Evolutionary conservation across 2,888 invertebrate genomes (phyloP), one percentile per base, ranked within the genome.

Genomic region (Ectemnius lituratus): DNA sequence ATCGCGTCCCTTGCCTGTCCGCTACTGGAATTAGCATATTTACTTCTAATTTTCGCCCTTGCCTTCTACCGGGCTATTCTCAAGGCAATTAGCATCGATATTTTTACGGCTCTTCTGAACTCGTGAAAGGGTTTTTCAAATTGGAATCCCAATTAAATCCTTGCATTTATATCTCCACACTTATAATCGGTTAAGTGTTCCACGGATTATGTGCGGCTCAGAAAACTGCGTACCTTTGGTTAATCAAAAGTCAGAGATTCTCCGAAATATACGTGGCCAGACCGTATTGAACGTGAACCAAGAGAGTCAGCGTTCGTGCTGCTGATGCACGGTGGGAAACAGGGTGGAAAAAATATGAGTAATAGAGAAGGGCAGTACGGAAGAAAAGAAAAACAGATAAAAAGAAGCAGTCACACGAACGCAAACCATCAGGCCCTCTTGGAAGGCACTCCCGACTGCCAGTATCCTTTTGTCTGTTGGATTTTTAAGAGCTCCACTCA

Each of bases 401-500:
- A 64, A 63, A 68, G 67, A 71, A 57, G 67, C 73, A 60, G 75
- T 77, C 73, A 65, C 74, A 78, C 61, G 65, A 78, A 82, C 78
- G 75, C 76, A 81, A 80, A 78, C 76, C 76, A 78, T 79, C 76
- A 68, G 72, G 72, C 62, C 58, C 61, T 71, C 65, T 66, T 61
- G 74, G 71, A 79, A 65, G 81, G 75, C 67, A 75, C 76, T 81
- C 23, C 2, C 73, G 74, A 75, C 73, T 77, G 75, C 75, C 79
- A 75, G 81, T 75, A 82, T 81, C 75, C 81, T 86, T 85, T 85
- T 83, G 84, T 83, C 79, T 74, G 81, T 76, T 75, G 74, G 73
- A 83, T 80, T 84, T 83, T 82, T 74, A 81, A 84, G 76, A 84
- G 80, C 76, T 79, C 81, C 73, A 73, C 77, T 78, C 80, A 64